Evolutionary conservation across 2,888 invertebrate genomes (phyloP).

Genomic region (Magallana nippona): DNA sequence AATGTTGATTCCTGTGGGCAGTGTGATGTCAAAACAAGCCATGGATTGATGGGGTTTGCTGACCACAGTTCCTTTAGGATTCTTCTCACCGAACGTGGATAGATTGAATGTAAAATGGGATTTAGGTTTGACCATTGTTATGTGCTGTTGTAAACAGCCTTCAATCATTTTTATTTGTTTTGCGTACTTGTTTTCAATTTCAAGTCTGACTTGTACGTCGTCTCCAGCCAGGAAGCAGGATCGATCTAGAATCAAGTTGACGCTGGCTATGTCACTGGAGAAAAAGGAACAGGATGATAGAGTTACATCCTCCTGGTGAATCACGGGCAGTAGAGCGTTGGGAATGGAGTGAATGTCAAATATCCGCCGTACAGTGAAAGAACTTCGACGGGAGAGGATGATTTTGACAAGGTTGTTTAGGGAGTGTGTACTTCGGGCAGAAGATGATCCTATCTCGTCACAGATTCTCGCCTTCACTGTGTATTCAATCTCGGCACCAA

Average conservation of each 20-base stretch:
- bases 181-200: slow-evolving; percentile 56
- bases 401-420: slow-evolving; percentile 64
- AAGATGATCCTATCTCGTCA: slow-evolving; percentile 65
- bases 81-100: slow-evolving; percentile 56
- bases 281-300: slow-evolving; percentile 66
- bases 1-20: slow-evolving; percentile 69
- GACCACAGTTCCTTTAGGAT: slow-evolving; percentile 59
- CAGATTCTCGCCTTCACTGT: slow-evolving; percentile 71
- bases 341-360: slow-evolving; percentile 71
- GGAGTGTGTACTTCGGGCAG: slow-evolving; percentile 59
- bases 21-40: slow-evolving; percentile 63
- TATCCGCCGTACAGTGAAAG: slow-evolving; percentile 65
- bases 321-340: slow-evolving; percentile 65
- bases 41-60: slow-evolving; percentile 48
- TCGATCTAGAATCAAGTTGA: slow-evolving; percentile 67
- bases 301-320: slow-evolving; percentile 68
- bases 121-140: slow-evolving; percentile 56
- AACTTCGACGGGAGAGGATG: slow-evolving; percentile 63
- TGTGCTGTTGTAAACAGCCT: slow-evolving; percentile 63
- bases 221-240: slow-evolving; percentile 74
- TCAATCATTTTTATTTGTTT: slow-evolving; percentile 65
- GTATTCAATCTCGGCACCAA: slow-evolving; percentile 70
- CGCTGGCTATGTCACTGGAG: slow-evolving; percentile 54
- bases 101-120: slow-evolving; percentile 58
- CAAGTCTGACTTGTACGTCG: slow-evolving; percentile 66